Base-by-base conservation (phyloP, 2,888 invertebrate species). In the Conomelus anceps region DNA sequence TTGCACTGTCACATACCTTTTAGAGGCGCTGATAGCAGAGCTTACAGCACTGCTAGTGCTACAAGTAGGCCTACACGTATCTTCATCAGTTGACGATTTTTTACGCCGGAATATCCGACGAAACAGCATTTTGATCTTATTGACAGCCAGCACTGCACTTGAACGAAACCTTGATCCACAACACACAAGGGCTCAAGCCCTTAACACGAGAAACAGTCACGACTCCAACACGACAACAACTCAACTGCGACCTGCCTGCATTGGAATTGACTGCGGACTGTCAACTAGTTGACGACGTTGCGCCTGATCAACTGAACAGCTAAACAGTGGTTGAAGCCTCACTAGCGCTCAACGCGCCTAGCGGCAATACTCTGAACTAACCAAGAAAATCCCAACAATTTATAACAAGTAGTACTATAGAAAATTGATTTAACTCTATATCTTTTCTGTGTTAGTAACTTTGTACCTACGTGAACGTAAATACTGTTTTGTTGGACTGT, bases 91-190 rank as follows among this genome's bases (percentile, higher is more conserved):
- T 63, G 63, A 4, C n/a, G 63, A 23, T 88, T 89, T 89, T 26
- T 89, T 89, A n/a, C 88, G 63, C 22, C 89, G 88, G 26, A 89
- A 88, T 26, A 89, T 88, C 63, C 89, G 89, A 24, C 89, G 89
- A 41, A 89, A 89, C 63, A 89, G 86, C 89, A 89, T 89, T 89
- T 88, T 89, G 22, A 89, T 24, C 20, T 22, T 88, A 26, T 86
- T 84, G 29, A 89, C 86, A 89, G 88, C 88, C 88, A 88, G 85
- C 86, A 63, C 63, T 63, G 63, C 63, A 63, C 63, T 63, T 22
- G 22, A 22, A 88, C 34, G 0, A 22, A 87, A 23, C 41, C 41
- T 20, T 0, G 29, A n/a, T 22, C n/a, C 63, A 63, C 63, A 63
- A 63, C 63, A 88, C 41, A 88, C 17, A 23, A n/a, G 63, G 23